phyloP scores from a whole-genome alignment of 1,140 invertebrate genomes.

The Drosophila teissieri region DNA sequence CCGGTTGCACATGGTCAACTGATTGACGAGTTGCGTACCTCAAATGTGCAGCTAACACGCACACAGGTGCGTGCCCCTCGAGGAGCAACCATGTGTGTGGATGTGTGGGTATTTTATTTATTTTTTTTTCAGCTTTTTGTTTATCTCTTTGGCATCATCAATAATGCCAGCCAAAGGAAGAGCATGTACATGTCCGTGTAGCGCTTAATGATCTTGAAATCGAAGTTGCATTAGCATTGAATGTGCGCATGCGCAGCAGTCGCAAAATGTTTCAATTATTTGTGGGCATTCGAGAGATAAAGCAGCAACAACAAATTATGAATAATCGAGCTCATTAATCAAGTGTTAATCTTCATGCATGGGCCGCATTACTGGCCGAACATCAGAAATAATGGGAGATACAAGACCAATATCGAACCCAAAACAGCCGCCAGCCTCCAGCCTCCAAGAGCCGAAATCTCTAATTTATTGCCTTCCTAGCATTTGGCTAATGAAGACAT shows the following conservation, averaged over 20 bases:
- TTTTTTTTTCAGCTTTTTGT: conserved; percentile 16
- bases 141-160: conserved; percentile 49
- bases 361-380: conserved; percentile 49
- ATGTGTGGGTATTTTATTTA: conserved; percentile 18
- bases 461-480: conserved; percentile 76
- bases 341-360: conserved; percentile 71
- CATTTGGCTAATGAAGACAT: conserved; percentile 83
- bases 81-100: conserved; percentile 10
- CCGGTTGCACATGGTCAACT: conserved; percentile 74
- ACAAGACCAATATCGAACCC: conserved; percentile 24
- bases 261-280: conserved; percentile 78
- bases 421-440: conserved; percentile 39
- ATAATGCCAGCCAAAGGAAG: conserved; percentile 77
- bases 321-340: conserved; percentile 79
- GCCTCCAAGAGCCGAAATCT: conserved; percentile 57
- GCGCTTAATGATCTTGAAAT: conserved; percentile 78
- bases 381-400: conserved; percentile 39
- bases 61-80: conserved; percentile 60
- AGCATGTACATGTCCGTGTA: conserved; percentile 75
- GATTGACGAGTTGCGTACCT: conserved; percentile 79
- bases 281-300: conserved; percentile 40
- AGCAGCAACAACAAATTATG: conserved; percentile 67
- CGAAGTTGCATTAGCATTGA: conserved; percentile 76
- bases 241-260: conserved; percentile 43
- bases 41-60: conserved; percentile 67